Evolutionary conservation across 2,113 vertebrate species (phyloP).

Genomic region (Dasypus novemcinctus): DNA sequence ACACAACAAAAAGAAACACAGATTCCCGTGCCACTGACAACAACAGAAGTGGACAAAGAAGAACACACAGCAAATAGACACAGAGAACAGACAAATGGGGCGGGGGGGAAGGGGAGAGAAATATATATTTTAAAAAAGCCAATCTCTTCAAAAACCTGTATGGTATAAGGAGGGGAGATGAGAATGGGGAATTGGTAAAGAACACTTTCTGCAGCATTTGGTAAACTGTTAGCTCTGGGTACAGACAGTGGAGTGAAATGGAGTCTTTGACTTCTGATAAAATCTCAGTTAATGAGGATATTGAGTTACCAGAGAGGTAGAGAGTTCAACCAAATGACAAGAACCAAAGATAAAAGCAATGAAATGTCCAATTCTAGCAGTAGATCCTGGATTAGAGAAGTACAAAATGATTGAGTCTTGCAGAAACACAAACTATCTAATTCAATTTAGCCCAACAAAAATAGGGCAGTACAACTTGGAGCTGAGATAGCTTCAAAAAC

Average conservation of each 20-base stretch:
- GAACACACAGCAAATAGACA: too few relatives aligned
- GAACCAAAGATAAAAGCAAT: background rate
- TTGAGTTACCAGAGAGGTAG: background rate
- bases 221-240: background rate
- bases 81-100: too few relatives aligned
- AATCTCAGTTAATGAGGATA: conserved; percentile 18
- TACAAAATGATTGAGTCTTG: background rate
- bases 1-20: too few relatives aligned
- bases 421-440: background rate
- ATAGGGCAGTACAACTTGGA: background rate
- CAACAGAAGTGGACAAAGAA: too few relatives aligned
- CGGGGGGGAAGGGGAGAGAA: too few relatives aligned
- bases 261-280: background rate
- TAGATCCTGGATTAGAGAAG: background rate
- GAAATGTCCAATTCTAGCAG: background rate
- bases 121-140: background rate
- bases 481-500: background rate
- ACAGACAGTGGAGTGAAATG: background rate
- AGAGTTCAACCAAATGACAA: background rate
- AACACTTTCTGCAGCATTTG: background rate
- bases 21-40: too few relatives aligned
- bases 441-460: background rate
- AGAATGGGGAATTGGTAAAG: background rate
- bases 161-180: background rate
- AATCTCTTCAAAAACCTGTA: background rate